Evolutionary conservation across 2,797 vertebrate species (phyloP).

Genomic region (Falco rusticolus): DNA sequence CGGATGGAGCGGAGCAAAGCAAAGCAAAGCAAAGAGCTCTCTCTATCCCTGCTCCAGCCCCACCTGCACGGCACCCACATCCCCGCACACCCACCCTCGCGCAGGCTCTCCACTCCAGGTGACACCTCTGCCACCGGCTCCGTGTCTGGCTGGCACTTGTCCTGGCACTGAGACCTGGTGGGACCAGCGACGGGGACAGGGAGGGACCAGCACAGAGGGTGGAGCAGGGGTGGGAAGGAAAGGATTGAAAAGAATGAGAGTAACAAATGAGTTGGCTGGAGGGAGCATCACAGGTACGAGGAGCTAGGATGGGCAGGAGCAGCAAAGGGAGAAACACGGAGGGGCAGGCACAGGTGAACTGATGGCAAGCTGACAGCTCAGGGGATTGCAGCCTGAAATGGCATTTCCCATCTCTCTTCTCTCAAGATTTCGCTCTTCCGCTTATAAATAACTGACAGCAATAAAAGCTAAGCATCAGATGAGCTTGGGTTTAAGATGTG

Average conservation of each 20-base stretch:
- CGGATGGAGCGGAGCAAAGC: not conserved
- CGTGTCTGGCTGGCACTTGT: fast-evolving
- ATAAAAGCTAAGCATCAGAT: not conserved
- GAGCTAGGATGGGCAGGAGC: not conserved
- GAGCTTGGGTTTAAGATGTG: not conserved
- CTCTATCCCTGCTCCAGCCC: not conserved
- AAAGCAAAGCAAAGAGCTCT: not conserved
- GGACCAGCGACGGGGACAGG: not conserved
- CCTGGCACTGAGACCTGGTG: fast-evolving
- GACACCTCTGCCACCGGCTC: not conserved
- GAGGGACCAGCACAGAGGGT: not conserved
- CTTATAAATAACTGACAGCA: conserved; percentile 7
- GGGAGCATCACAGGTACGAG: not conserved
- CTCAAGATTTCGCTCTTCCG: not conserved
- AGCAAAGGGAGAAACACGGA: not conserved
- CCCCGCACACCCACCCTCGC: not conserved
- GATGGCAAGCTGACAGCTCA: not conserved
- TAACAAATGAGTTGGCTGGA: not conserved
- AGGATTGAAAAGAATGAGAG: not conserved
- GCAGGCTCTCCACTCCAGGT: not conserved
- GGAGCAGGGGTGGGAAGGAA: not conserved
- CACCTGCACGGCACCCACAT: not conserved
- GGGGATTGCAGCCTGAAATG: not conserved
- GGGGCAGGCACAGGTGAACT: not conserved
- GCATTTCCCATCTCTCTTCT: not conserved